A percentile compares a stretch with the other conserved stretches of the same genome.
These are phyloP conservation scores for Siniperca scherzeri DNA, from an alignment of 2,797 vertebrate genomes.

Conservation along the genomic window DNA sequence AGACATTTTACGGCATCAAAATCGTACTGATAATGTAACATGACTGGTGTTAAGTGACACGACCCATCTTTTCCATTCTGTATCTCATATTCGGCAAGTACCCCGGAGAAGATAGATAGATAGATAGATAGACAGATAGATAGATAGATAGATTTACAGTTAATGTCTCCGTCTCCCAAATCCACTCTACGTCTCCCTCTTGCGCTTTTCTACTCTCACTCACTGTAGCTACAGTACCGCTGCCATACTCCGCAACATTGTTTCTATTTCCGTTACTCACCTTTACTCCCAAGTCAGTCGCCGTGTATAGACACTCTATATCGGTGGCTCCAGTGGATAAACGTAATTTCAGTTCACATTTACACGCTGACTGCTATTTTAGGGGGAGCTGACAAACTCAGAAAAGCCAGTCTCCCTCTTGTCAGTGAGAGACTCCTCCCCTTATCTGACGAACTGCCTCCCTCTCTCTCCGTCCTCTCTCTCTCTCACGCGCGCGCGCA, in stretches of 20 bases:
- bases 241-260: slow-evolving; percentile 79
- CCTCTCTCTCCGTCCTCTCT: slow-evolving; percentile 55
- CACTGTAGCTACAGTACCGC: slow-evolving; percentile 60
- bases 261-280: slow-evolving; percentile 91
- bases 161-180: slow-evolving; percentile 56
- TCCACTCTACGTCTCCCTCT: slow-evolving; percentile 84
- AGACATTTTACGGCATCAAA: not conserved
- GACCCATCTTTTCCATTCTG: not conserved
- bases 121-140: slow-evolving; percentile 4
- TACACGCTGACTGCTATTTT: slow-evolving; percentile 90
- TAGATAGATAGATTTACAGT: not conserved
- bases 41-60: not conserved
- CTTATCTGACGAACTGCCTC: slow-evolving; percentile 77
- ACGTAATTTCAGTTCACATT: slow-evolving; percentile 88
- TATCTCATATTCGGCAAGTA: not conserved
- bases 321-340: slow-evolving; percentile 87
- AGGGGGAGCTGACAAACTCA: slow-evolving; percentile 90
- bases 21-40: not conserved
- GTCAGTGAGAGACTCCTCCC: slow-evolving; percentile 86
- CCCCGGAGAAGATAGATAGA: slow-evolving; percentile 7
- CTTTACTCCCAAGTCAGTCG: slow-evolving; percentile 84
- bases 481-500: slow-evolving; percentile 2
- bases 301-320: slow-evolving; percentile 88
- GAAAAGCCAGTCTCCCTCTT: slow-evolving; percentile 86
- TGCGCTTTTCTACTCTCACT: slow-evolving; percentile 73